phyloP scores from a whole-genome alignment of 2,797 vertebrate genomes.

The Neostethus bicornis region DNA sequence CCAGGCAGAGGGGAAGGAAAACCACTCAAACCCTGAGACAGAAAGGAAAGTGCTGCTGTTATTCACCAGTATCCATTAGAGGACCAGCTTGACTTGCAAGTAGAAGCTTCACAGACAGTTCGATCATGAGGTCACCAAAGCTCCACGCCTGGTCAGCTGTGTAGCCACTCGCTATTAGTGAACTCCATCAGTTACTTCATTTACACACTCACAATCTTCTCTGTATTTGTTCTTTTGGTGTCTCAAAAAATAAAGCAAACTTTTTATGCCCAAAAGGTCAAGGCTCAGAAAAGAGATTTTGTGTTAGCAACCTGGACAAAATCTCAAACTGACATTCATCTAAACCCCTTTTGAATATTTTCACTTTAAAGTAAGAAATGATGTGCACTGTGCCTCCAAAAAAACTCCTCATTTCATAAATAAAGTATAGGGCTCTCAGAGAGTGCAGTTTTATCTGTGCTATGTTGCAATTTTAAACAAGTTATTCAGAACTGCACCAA shows the following conservation, averaged over 20 bases:
- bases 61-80: slow-evolving; percentile 69
- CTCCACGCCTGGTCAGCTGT: slow-evolving; percentile 8
- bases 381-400: neutral
- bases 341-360: neutral
- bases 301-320: neutral
- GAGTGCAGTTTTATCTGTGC: slow-evolving; percentile 1
- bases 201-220: neutral
- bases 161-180: neutral
- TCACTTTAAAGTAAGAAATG: slow-evolving; percentile 5
- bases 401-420: slow-evolving; percentile 12
- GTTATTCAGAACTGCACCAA: slow-evolving; percentile 3
- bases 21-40: slow-evolving; percentile 54
- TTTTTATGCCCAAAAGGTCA: neutral
- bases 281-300: neutral
- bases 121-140: slow-evolving; percentile 29
- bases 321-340: neutral
- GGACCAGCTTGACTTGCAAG: slow-evolving; percentile 18
- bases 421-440: slow-evolving; percentile 15
- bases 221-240: neutral
- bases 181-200: slow-evolving; percentile 8
- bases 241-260: neutral
- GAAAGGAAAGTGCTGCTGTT: slow-evolving; percentile 65
- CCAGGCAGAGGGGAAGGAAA: slow-evolving; percentile 49
- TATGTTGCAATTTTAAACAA: slow-evolving; percentile 15
- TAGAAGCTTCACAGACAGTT: slow-evolving; percentile 32